Evolutionary conservation across 2,113 vertebrate species (phyloP), one percentile per base, ranked within the genome.

Genomic region (Oxyura jamaicensis): DNA sequence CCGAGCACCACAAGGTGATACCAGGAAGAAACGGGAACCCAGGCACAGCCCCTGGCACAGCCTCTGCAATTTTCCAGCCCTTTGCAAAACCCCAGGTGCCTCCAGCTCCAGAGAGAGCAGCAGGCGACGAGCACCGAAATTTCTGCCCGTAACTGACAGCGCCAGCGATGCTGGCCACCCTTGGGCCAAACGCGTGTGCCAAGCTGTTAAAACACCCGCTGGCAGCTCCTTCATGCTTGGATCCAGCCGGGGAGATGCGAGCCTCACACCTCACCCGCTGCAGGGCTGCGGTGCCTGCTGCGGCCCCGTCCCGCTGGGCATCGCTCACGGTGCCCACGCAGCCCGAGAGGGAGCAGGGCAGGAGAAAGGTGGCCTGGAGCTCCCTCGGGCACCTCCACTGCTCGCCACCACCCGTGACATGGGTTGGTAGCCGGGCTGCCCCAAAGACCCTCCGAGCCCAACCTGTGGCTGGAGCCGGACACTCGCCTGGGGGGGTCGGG

Each of bases 11-110:
- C 62, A 62, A 88, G 2, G 5, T 0, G 65, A 90, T 86, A 86
- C 5, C 25, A 55, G 35, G 33, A 58, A 86, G 83, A 77, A 73
- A 62, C 4, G 33, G 86, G 91, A 96, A 92, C 90, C 53, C 11
- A 82, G 91, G 91, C 25, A 36, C 42, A 25, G 29, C 67, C 28
- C 22, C 36, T 50, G 41, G 63, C 68, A 60, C 3, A 1, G 74
- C n/a, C 55, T 46, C 17, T 63, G n/a, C 1, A 1, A 65, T 82
- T 89, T 96, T 94, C 95, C 91, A 75, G 73, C 26, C 53, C 63
- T 67, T 67, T n/a, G 25, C 1, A 9, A 65, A 79, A 44, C 41
- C 65, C 35, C 71, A 60, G 33, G 63, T 21, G 8, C 31, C 50
- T 76, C 66, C 35, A 75, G 74, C 28, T 80, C 59, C 72, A 50